Conservation (phyloP, 2,888 invertebrate genomes). For the Aporophyla lueneburgensis region DNA sequence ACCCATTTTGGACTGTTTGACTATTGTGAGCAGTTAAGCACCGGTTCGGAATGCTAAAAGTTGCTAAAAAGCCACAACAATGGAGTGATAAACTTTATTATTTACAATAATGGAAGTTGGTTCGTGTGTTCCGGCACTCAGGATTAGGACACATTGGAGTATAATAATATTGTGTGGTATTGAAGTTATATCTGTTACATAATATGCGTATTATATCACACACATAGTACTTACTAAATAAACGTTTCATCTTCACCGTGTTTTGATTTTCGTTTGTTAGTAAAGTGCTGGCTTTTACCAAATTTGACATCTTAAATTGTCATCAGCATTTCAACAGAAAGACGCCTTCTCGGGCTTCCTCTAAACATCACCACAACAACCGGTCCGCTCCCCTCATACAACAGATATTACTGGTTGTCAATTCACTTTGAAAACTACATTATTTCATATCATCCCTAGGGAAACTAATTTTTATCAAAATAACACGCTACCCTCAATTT, state of each 20-base stretch:
- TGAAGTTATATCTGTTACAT: constrained; percentile 1
- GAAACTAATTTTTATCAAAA: neutral
- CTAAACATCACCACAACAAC: neutral
- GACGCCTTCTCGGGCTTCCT: neutral
- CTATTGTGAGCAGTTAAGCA: constrained; percentile 7
- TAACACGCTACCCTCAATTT: neutral
- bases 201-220: constrained; percentile 5
- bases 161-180: neutral
- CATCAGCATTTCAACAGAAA: too few species aligned
- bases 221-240: neutral
- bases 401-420: neutral
- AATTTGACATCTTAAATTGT: neutral
- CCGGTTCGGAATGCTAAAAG: constrained; percentile 24
- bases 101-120: constrained; percentile 29
- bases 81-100: constrained; percentile 27
- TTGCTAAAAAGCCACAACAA: constrained; percentile 47
- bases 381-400: neutral
- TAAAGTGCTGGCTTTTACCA: neutral
- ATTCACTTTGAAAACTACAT: neutral
- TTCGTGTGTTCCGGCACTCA: constrained; percentile 34
- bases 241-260: neutral
- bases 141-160: constrained; percentile 17
- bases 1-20: constrained; percentile 12
- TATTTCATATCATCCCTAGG: neutral
- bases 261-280: neutral